Base-by-base conservation (phyloP, 2,888 invertebrate genomes). In the Julus scanicus region DNA sequence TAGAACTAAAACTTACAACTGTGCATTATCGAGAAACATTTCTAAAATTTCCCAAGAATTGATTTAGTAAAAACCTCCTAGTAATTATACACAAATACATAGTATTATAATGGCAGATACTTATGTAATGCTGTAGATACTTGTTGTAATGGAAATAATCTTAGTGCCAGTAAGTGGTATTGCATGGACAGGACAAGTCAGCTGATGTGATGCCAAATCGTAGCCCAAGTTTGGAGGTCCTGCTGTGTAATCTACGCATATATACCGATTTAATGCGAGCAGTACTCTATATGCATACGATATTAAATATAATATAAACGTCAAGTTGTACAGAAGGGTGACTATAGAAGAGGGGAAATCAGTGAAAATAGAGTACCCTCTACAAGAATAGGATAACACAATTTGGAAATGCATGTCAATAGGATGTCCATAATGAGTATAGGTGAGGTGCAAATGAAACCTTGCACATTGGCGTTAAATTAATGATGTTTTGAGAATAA, bases 401-500 rank as follows among this genome's bases (percentile, higher is more conserved):
- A 71, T 71, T 71, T 71, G 71, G 29, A 71, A 71, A 71, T 71
- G 29, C 29, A 71, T 71, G n/a, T 44, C 44, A 44, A 44, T 63
- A 63, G 57, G 17, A 63, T 63, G 57, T n/a, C 17, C 57, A n/a
- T 63, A n/a, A 71, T 29, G 84, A 37, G 20, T 40, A 48, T 40
- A 48, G 84, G 84, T 84, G 84, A 48, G 40, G n/a, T 84, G 44
- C 84, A 40, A 40, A 40, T 40, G 17, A 84, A 84, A 84, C 15
- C 17, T 15, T 40, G 13, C 20, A 84, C 17, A 17, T 84, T 84
- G 84, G 44, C n/a, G 84, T 40, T 40, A n/a, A 84, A 84, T 84
- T 84, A 84, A 84, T 84, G 40, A 84, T 84, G 44, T 40, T 84
- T 40, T 9, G n/a, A 40, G 84, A 84, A 84, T 37, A 84, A 84